These are phyloP conservation scores for Aleadryas rufinucha DNA, from an alignment of 2,113 vertebrate species.

Conservation along the genomic window DNA sequence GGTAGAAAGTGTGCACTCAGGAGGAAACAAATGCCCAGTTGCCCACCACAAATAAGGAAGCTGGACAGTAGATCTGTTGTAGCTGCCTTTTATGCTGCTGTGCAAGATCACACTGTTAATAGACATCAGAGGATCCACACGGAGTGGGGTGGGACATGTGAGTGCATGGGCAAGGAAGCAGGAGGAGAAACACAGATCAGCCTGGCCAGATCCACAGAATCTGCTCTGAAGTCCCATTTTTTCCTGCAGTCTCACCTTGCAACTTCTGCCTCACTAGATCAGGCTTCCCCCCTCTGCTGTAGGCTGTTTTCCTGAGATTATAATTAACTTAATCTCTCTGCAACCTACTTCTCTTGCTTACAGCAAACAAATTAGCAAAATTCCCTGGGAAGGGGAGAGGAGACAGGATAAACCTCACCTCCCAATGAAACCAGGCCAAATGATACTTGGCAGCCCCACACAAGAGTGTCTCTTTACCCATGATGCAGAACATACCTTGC, in stretches of 20 bases:
- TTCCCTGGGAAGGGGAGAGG: not conserved
- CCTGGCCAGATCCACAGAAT: not conserved
- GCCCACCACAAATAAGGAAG: not conserved
- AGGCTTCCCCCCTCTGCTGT: not conserved
- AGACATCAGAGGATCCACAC: not conserved
- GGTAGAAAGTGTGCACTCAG: not conserved
- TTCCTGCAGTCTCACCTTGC: not conserved
- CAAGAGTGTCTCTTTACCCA: not conserved
- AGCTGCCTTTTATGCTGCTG: not conserved
- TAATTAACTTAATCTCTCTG: not conserved
- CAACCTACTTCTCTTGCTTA: not conserved
- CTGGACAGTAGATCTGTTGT: not conserved
- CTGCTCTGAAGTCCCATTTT: not conserved
- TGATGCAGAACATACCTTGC: not conserved
- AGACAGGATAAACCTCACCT: not conserved
- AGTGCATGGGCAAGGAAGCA: rapidly evolving
- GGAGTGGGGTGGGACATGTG: rapidly evolving
- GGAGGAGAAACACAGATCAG: not conserved
- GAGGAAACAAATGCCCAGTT: not conserved
- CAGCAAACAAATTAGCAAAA: not conserved
- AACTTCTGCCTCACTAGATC: not conserved
- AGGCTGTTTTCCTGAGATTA: not conserved
- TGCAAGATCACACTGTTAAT: not conserved
- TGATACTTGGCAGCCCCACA: not conserved
- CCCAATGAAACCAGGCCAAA: not conserved